Evolutionary conservation across 2,797 vertebrate species (phyloP).

Genomic region (Sibirionetta formosa): DNA sequence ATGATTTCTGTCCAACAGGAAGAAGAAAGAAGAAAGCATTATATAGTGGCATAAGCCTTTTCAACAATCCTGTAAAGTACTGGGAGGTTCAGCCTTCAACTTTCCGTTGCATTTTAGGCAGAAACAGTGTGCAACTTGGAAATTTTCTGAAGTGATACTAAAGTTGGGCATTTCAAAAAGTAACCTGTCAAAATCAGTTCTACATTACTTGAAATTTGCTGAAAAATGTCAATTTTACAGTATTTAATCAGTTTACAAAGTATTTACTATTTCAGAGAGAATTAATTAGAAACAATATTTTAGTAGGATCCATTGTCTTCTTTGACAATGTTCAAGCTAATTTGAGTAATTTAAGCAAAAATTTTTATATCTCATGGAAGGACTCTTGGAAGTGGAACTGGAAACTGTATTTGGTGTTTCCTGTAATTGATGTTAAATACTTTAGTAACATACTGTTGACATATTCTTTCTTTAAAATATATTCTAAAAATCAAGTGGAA

Average conservation of each 20-base stretch:
- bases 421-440: constrained; percentile 33
- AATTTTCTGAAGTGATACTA: constrained; percentile 89
- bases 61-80: constrained; percentile 94
- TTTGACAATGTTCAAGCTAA: constrained; percentile 63
- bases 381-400: constrained; percentile 44
- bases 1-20: constrained; percentile 93
- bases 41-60: constrained; percentile 96
- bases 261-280: constrained; percentile 29
- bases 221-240: constrained; percentile 41
- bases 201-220: constrained; percentile 82
- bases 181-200: constrained; percentile 38
- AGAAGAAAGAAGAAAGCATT: constrained; percentile 89
- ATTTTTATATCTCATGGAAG: constrained; percentile 9
- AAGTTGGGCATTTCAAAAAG: neutral
- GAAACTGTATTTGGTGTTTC: constrained; percentile 66
- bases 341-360: constrained; percentile 76
- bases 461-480: constrained; percentile 27
- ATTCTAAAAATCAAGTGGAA: neutral
- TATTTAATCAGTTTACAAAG: constrained; percentile 67
- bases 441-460: constrained; percentile 20
- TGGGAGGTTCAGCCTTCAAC: constrained; percentile 94
- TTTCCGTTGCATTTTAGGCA: constrained; percentile 92
- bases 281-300: neutral
- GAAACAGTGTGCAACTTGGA: constrained; percentile 92
- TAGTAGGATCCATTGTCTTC: constrained; percentile 34